These are phyloP conservation scores for Platysternon megacephalum DNA, from an alignment of 2,113 vertebrate genomes.

Conservation along the genomic window DNA sequence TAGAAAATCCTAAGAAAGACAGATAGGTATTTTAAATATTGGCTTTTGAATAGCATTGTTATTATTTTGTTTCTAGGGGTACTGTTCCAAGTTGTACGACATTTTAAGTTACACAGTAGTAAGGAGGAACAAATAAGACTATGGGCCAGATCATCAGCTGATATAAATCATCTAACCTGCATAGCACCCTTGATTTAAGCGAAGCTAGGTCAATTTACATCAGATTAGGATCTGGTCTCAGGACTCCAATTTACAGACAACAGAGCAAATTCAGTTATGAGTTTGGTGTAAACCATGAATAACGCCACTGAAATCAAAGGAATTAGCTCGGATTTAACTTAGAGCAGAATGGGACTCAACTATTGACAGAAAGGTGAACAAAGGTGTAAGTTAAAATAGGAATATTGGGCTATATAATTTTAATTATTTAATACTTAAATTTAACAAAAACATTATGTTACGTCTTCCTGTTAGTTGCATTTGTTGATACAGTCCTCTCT, in stretches of 20 bases:
- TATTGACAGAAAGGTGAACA: background rate
- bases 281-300: background rate
- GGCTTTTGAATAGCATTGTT: background rate
- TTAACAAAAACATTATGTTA: background rate
- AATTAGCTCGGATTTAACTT: background rate
- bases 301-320: background rate
- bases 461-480: background rate
- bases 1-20: background rate
- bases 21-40: background rate
- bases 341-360: background rate
- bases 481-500: background rate
- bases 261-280: background rate
- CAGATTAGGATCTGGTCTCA: background rate
- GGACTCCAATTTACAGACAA: background rate
- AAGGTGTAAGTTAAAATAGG: background rate
- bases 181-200: background rate
- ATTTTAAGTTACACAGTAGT: background rate
- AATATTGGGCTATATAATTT: background rate
- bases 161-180: background rate
- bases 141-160: background rate
- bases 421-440: background rate
- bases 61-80: background rate
- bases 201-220: background rate
- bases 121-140: background rate
- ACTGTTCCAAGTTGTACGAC: background rate